Evolutionary conservation across 2,797 vertebrate species (phyloP), one percentile per base, ranked within the genome.

Genomic region (Lithobates pipiens): DNA sequence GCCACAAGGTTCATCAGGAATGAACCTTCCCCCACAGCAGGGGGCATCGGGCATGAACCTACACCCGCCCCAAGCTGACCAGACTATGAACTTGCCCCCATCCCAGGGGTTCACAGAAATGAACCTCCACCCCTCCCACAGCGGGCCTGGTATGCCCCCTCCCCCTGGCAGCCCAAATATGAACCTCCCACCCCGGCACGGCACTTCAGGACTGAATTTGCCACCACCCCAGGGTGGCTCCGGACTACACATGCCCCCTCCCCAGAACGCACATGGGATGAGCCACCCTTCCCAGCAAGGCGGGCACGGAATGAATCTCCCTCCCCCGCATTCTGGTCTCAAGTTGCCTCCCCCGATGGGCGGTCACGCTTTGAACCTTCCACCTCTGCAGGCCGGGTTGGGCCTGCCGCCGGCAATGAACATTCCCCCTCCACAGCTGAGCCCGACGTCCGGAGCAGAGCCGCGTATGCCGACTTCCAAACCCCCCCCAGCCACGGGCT

Each of bases 31-130:
- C 2, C 46, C 63, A 4, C 77, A 79, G 27, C n/a, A 36, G 61
- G 39, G n/a, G n/a, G n/a, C n/a, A n/a, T n/a, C n/a, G n/a, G n/a
- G n/a, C n/a, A n/a, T n/a, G n/a, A n/a, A n/a, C n/a, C n/a, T n/a
- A n/a, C n/a, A n/a, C n/a, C n/a, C n/a, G n/a, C n/a, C n/a, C n/a
- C 90, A 92, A 76, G 86, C 87, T 82, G 88, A 73, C 84, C 34
- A 44, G 0, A 68, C 63, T 5, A 69, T 86, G 63, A 81, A 70
- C 42, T n/a, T 85, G 1, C 50, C 77, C 4, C 90, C 7, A 7
- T 91, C 0, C 32, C 80, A 71, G 87, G 90, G 84, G 84, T 44
- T 44, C 8, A 46, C 27, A 1, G 42, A 18, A 10, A 72, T 80
- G 39, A 80, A 50, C 42, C 25, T 39, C 13, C 29, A 44, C 2